Evolutionary conservation across 53 echinoderm and acorn worm species (phyloP).

Genomic region (Henricia sp.): DNA sequence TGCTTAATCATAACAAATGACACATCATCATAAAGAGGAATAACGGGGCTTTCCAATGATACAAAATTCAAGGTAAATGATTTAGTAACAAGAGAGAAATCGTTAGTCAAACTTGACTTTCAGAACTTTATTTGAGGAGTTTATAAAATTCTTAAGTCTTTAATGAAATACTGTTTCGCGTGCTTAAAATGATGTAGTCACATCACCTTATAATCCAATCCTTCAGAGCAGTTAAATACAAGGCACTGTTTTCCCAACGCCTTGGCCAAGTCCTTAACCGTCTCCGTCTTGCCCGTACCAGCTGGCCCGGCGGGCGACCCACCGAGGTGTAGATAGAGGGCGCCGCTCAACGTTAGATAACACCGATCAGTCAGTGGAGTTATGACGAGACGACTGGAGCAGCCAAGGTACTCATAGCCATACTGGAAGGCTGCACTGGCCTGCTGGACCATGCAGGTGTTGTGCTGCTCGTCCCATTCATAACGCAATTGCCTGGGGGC

Average conservation of each 20-base stretch:
- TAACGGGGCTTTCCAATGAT: too few relatives aligned
- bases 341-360: constrained; percentile 94
- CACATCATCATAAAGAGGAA: too few relatives aligned
- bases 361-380: constrained; percentile 98
- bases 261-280: constrained; percentile 98
- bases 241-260: constrained; percentile 94
- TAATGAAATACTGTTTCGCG: too few relatives aligned
- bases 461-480: constrained; percentile 99
- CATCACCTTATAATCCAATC: constrained; percentile 97
- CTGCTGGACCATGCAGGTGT: constrained; percentile 96
- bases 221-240: constrained; percentile 99
- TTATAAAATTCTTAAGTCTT: too few relatives aligned
- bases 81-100: too few relatives aligned
- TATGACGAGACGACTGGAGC: constrained; percentile 95
- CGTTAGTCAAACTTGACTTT: too few relatives aligned
- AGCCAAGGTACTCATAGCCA: constrained; percentile 99
- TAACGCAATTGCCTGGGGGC: constrained; percentile 91
- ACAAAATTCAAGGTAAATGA: too few relatives aligned
- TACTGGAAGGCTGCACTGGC: constrained; percentile 93
- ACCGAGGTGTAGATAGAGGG: constrained; percentile 91
- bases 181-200: too few relatives aligned
- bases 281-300: constrained; percentile 99
- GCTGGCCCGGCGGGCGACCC: constrained; percentile 98
- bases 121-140: too few relatives aligned
- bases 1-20: too few relatives aligned